phyloP scores from a whole-genome alignment of 2,113 vertebrate species.

The Phyllopteryx taeniolatus region DNA sequence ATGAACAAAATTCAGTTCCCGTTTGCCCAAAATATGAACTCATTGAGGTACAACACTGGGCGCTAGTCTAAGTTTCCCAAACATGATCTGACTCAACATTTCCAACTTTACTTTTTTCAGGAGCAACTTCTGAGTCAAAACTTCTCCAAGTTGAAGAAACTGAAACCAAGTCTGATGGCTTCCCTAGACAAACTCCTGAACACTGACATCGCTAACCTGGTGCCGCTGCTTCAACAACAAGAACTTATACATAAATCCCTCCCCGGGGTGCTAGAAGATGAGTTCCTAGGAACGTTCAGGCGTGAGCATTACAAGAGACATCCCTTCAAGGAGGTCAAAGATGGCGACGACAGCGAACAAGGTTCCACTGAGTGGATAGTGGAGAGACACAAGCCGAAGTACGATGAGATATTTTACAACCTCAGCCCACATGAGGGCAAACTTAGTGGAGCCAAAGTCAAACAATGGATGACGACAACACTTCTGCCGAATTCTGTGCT shows the following conservation, averaged over 20 bases:
- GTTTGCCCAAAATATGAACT: too few species aligned
- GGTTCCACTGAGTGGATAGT: conserved; percentile 81
- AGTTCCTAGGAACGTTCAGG: conserved; percentile 79
- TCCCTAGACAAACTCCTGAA: conserved; percentile 82
- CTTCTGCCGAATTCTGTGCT: conserved; percentile 85
- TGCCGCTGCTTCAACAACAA: conserved; percentile 81
- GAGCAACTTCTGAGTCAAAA: conserved; percentile 81
- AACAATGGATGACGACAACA: conserved; percentile 85
- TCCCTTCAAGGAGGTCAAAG: conserved; percentile 57
- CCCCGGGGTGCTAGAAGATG: conserved; percentile 75
- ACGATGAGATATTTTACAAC: conserved; percentile 90
- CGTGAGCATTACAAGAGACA: conserved; percentile 74
- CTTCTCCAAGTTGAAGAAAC: conserved; percentile 83
- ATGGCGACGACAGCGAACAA: conserved; percentile 51
- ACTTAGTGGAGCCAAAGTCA: conserved; percentile 82
- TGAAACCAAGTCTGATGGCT: conserved; percentile 81
- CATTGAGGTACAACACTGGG: too few species aligned
- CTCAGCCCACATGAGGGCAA: conserved; percentile 81
- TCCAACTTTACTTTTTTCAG: conserved; percentile 53
- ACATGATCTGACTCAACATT: background rate
- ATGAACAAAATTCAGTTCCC: too few species aligned
- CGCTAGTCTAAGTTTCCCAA: too few species aligned
- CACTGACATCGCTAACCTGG: conserved; percentile 81
- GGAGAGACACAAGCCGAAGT: conserved; percentile 85
- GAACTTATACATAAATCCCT: conserved; percentile 69